phyloP scores from a whole-genome alignment of 92 coral and sea anemone genomes.

The Porites lobata region DNA sequence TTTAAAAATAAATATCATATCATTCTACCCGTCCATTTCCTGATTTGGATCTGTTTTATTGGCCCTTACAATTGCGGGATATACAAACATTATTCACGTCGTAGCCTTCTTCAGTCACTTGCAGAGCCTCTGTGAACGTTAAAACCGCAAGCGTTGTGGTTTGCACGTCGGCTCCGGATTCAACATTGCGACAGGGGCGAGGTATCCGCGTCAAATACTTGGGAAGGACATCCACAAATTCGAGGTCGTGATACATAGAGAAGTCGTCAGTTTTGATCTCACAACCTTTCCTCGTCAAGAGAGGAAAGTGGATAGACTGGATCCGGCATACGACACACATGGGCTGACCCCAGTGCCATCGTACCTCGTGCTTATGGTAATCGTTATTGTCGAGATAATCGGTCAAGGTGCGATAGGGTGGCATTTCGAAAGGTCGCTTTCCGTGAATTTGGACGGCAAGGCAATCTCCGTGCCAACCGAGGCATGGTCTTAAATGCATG shows the following conservation, averaged over 20 bases:
- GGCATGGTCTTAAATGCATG: too few species aligned
- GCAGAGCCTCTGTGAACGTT: not conserved
- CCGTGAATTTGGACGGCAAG: too few species aligned
- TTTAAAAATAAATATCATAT: too few species aligned
- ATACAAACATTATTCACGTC: not conserved
- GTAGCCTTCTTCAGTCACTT: not conserved
- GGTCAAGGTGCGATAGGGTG: not conserved
- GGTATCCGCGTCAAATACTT: not conserved
- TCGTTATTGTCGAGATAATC: too few species aligned
- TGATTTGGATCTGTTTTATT: too few species aligned
- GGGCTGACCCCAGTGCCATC: too few species aligned
- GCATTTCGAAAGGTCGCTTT: too few species aligned
- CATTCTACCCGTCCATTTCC: too few species aligned
- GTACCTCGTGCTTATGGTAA: too few species aligned
- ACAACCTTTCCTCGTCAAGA: not conserved
- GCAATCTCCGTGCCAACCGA: too few species aligned
- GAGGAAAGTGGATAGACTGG: slow-evolving; percentile 9
- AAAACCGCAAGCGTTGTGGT: not conserved
- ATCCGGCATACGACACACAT: slow-evolving; percentile 4
- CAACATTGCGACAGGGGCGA: not conserved
- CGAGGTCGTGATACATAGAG: slow-evolving; percentile 8
- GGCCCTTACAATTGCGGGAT: too few species aligned
- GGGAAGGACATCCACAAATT: not conserved
- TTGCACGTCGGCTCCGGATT: slow-evolving; percentile 1
- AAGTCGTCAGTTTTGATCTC: not conserved